These are phyloP conservation scores for Saccostrea glomerata DNA, from an alignment of 1,140 invertebrate species.

Conservation along the genomic window DNA sequence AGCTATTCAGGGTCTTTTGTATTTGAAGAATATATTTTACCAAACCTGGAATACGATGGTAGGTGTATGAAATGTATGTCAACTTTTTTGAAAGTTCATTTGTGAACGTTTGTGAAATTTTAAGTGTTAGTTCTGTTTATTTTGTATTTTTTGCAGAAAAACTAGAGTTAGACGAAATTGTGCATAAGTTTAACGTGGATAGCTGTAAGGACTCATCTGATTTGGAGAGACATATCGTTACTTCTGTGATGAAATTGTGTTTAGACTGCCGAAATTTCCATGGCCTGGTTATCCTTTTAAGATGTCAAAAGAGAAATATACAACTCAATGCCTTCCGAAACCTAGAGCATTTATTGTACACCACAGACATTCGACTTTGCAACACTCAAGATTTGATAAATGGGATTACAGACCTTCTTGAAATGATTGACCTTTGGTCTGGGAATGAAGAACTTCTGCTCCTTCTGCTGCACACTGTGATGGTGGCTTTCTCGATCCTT, in stretches of 20 bases:
- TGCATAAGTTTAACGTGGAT: not conserved
- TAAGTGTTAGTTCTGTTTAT: no score
- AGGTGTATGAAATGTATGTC: not conserved
- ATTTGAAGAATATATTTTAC: constrained; percentile 3
- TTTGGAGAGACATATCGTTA: constrained; percentile 3
- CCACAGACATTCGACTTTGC: not conserved
- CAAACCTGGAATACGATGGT: not conserved
- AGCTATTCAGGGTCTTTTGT: constrained; percentile 7
- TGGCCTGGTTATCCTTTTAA: not conserved
- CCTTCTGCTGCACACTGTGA: not conserved
- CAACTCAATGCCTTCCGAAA: constrained; percentile 6
- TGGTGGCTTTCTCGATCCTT: not conserved
- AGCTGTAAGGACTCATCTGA: not conserved
- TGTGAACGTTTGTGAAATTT: no score
- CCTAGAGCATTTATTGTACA: not conserved
- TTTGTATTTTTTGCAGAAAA: not conserved
- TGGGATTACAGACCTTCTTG: not conserved
- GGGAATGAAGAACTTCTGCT: not conserved
- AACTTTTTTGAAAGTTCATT: not conserved
- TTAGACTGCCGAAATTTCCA: not conserved
- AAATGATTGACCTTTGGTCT: not conserved
- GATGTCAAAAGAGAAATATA: constrained; percentile 12
- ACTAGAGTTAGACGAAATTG: not conserved
- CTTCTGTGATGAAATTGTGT: not conserved
- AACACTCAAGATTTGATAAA: not conserved